Evolutionary conservation across 2,113 vertebrate genomes (phyloP).

Genomic region (Indri indri): DNA sequence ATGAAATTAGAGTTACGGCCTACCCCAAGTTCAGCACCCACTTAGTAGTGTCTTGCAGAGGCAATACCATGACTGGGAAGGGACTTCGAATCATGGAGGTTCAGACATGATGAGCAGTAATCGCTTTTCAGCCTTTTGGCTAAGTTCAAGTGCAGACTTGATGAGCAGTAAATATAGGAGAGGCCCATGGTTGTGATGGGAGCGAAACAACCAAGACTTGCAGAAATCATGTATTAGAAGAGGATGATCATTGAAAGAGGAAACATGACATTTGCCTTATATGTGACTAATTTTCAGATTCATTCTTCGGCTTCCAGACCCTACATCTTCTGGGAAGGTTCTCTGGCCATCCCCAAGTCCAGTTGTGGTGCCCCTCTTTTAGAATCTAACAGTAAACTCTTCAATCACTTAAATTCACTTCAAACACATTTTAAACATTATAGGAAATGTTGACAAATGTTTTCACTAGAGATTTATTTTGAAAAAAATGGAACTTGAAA

Average conservation of each 20-base stretch:
- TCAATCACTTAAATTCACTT: not conserved
- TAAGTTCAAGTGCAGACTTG: no score
- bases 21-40: not conserved
- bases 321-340: not conserved
- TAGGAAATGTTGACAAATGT: not conserved
- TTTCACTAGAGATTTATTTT: not conserved
- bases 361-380: not conserved
- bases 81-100: not conserved
- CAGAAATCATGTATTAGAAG: not conserved
- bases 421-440: not conserved
- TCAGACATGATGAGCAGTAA: not conserved
- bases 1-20: not conserved
- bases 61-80: not conserved
- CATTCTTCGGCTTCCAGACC: not conserved
- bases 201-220: not conserved
- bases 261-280: not conserved
- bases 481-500: not conserved
- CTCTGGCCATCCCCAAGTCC: not conserved
- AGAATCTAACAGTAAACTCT: not conserved
- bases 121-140: no score
- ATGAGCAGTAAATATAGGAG: not conserved
- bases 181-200: not conserved
- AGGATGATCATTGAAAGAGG: not conserved
- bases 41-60: not conserved
- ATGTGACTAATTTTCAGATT: not conserved